Evolutionary conservation across 2,888 invertebrate genomes (phyloP).

Genomic region (Agonopterix arenella): DNA sequence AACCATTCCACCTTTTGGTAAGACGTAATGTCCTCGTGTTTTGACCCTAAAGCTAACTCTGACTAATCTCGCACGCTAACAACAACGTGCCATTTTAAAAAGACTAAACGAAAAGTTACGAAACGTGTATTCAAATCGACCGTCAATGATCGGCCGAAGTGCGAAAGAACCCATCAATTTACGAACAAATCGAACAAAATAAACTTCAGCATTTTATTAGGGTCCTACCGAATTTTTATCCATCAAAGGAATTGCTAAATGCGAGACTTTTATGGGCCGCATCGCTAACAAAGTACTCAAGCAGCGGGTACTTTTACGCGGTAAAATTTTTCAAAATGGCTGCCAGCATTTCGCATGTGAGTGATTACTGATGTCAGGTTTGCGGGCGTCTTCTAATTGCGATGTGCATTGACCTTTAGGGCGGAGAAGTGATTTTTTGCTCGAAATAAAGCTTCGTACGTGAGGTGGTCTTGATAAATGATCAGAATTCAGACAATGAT

Average conservation of each 20-base stretch:
- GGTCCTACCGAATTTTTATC: constrained; percentile 34
- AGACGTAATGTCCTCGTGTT: no score
- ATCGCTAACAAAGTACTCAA: constrained; percentile 16
- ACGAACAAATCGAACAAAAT: constrained; percentile 34
- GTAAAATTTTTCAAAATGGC: constrained; percentile 37
- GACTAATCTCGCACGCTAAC: constrained; percentile 32
- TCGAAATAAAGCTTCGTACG: constrained; percentile 14
- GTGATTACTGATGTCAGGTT: constrained; percentile 35
- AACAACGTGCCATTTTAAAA: constrained; percentile 31
- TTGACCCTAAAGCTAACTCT: constrained; percentile 25
- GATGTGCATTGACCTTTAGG: constrained; percentile 40
- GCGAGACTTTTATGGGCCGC: constrained; percentile 12
- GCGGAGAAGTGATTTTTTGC: constrained; percentile 29
- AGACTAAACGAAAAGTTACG: constrained; percentile 24
- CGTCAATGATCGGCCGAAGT: constrained; percentile 40
- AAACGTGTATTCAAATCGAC: constrained; percentile 48
- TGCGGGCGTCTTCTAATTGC: constrained; percentile 42
- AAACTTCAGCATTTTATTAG: constrained; percentile 24
- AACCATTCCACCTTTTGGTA: no score
- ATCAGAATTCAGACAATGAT: constrained; percentile 23
- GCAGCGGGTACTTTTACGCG: constrained; percentile 18
- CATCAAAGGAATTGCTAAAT: constrained; percentile 1
- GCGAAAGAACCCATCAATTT: constrained; percentile 25
- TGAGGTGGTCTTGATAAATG: constrained; percentile 43
- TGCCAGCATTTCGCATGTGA: constrained; percentile 24